Evolutionary conservation across 2,888 invertebrate genomes (phyloP), one percentile per base, ranked within the genome.

Genomic region (Heliconius charithonia): DNA sequence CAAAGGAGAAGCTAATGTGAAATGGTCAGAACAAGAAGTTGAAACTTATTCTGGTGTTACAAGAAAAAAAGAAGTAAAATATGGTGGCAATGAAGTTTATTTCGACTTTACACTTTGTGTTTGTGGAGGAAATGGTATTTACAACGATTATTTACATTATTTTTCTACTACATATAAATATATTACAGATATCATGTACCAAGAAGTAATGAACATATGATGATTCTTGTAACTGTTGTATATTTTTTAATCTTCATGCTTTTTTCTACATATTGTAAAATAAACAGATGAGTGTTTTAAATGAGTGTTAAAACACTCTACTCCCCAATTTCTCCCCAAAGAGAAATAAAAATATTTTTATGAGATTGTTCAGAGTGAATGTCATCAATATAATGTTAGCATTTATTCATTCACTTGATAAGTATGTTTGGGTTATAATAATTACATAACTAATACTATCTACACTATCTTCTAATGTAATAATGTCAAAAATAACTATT

Each of bases 81-180:
- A 91, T 82, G 79, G 79, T 3, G 90, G 87, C 1, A 81, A 81
- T 25, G 92, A 93, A 81, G 87, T 89, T 74, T 93, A 92, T 80
- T 89, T 92, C n/a, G 88, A 90, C 72, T 76, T 82, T 22, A 86
- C 85, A 9, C 87, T 89, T 66, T 83, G 85, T 37, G 76, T 92
- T 4, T 85, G 84, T n/a, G 92, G 91, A 6, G 90, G 89, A 0
- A 79, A 83, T 77, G 89, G 90, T 90, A n/a, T 59, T 59, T 59
- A 59, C 10, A n/a, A 59, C 10, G 4, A n/a, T 59, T n/a, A 59
- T 59, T 59, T 59, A 59, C 10, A 9, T n/a, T 59, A n/a, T 59
- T 59, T 59, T 56, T n/a, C 6, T 62, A 25, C 25, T 2, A 63
- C 6, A 16, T 51, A 79, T 72, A 67, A 69, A n/a, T 7, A 25